Percentiles rank a stretch among this genome's conserved stretches.
Conservation (phyloP, 2,888 invertebrate species). For the Diarsia dahlii region DNA sequence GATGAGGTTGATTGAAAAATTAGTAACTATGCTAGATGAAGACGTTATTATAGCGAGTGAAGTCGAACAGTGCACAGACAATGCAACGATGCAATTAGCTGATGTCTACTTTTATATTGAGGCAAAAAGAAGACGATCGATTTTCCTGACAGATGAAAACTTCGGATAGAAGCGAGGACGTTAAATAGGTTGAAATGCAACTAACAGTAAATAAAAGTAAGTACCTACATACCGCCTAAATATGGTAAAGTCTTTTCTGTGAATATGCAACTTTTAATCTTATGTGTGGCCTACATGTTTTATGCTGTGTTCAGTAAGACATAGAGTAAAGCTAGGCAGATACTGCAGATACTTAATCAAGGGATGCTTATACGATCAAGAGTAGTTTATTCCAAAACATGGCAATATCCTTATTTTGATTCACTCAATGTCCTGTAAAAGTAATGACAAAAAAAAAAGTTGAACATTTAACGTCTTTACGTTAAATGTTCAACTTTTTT, state of each 20-base stretch:
- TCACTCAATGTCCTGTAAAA: too few species aligned
- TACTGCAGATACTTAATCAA: too few species aligned
- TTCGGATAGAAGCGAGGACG: neutral
- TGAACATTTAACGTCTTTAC: too few species aligned
- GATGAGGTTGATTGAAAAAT: constrained; percentile 51
- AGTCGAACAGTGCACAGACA: constrained; percentile 28
- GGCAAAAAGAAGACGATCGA: neutral
- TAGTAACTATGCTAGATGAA: constrained; percentile 20
- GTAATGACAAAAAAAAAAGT: too few species aligned
- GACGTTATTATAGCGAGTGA: constrained; percentile 25
- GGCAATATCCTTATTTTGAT: too few species aligned
- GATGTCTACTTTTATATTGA: neutral
- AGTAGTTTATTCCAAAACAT: too few species aligned
- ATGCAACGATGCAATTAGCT: constrained; percentile 33
- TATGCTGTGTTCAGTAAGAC: neutral
- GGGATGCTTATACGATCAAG: too few species aligned
- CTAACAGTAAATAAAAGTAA: neutral
- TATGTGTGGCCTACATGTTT: neutral
- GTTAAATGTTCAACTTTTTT: too few species aligned
- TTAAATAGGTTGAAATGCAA: neutral
- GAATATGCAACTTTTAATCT: too few species aligned
- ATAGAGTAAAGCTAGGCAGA: too few species aligned
- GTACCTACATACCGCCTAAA: neutral
- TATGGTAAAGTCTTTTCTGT: too few species aligned
- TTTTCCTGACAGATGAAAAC: constrained; percentile 2